Percentiles rank a stretch among this genome's conserved stretches.
phyloP scores from a whole-genome alignment of 2,113 vertebrate genomes.

The Xiphophorus hellerii region DNA sequence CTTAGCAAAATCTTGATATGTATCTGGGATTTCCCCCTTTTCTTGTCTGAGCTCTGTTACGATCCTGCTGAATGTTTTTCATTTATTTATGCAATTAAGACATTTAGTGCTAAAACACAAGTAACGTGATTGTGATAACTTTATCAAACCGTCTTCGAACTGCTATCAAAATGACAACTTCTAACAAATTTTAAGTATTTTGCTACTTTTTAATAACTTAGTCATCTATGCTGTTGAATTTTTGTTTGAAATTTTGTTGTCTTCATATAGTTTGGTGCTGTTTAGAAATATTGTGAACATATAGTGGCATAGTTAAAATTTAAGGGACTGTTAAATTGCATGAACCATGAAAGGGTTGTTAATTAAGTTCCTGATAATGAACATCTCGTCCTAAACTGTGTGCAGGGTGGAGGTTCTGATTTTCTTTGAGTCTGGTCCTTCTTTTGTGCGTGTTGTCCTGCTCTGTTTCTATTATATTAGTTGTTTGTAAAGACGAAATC shows the following conservation, averaged over 20 bases:
- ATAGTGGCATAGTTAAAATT: background rate
- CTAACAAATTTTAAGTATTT: background rate
- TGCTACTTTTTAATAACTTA: background rate
- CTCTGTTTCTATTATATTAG: slow-evolving; percentile 9
- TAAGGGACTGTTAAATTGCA: background rate
- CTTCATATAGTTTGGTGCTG: no score
- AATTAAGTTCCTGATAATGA: background rate
- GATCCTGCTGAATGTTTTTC: no score
- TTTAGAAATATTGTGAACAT: background rate
- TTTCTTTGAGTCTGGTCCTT: background rate
- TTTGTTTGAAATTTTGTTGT: background rate
- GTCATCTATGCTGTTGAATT: background rate
- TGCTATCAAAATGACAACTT: no score
- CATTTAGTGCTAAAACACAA: no score
- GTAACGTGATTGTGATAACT: background rate
- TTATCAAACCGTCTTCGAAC: no score
- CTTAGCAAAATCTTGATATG: no score
- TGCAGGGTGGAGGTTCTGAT: background rate
- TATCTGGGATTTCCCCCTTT: no score
- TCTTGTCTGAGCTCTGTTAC: no score
- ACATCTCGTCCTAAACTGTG: background rate
- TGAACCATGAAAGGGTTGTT: background rate
- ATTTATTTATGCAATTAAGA: no score
- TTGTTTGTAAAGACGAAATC: slow-evolving; percentile 36
- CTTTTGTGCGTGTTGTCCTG: slow-evolving; percentile 1